Conservation (phyloP, 2,888 invertebrate genomes). For the Trypoxylon attenuatum region DNA sequence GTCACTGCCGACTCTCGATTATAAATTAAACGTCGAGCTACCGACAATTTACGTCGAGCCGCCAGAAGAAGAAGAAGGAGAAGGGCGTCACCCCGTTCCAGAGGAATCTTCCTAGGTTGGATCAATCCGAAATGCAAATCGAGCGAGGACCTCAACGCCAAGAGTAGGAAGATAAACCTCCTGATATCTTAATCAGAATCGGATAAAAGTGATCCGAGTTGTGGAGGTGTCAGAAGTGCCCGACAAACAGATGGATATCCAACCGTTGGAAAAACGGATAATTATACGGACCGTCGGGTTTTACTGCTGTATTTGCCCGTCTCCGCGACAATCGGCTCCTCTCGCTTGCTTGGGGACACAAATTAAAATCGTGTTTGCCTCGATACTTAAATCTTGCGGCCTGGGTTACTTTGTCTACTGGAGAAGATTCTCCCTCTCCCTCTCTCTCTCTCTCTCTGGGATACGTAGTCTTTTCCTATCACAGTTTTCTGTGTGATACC, state of each 20-base stretch:
- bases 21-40: slow-evolving; percentile 59
- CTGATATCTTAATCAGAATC: slow-evolving; percentile 54
- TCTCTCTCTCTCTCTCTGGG: neutral
- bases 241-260: slow-evolving; percentile 59
- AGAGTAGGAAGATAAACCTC: neutral
- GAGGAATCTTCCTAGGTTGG: no score
- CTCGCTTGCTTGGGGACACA: slow-evolving; percentile 46
- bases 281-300: slow-evolving; percentile 50
- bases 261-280: slow-evolving; percentile 59
- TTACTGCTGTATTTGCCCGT: slow-evolving; percentile 54
- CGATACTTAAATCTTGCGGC: slow-evolving; percentile 59
- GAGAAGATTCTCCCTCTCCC: no score
- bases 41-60: slow-evolving; percentile 54
- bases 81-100: no score
- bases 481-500: no score
- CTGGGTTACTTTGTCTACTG: slow-evolving; percentile 34
- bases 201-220: slow-evolving; percentile 52
- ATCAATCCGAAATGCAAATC: no score
- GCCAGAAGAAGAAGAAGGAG: no score
- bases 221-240: slow-evolving; percentile 46
- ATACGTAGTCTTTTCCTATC: no score
- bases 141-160: no score
- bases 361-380: slow-evolving; percentile 69
- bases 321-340: slow-evolving; percentile 20
- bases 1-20: slow-evolving; percentile 27